Percentiles rank a stretch among this genome's conserved stretches.
Conservation (phyloP, 2,113 vertebrate species). For the Coracopsis vasa region DNA sequence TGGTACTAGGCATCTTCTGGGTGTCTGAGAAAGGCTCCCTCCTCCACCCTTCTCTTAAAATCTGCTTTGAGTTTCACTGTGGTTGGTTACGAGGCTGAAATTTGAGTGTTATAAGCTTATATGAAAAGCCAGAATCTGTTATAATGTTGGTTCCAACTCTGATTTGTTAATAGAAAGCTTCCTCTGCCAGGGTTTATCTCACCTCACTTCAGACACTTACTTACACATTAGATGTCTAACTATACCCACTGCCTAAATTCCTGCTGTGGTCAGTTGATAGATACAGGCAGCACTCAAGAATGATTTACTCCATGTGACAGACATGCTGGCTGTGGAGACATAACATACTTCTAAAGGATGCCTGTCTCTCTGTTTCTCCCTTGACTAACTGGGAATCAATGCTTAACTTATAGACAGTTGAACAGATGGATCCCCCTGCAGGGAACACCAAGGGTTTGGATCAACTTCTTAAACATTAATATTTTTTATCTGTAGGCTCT, state of each 20-base stretch:
- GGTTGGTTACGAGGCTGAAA: background rate
- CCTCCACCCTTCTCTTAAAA: background rate
- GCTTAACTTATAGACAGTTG: background rate
- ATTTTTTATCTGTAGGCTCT: background rate
- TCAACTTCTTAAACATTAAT: background rate
- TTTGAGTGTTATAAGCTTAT: background rate
- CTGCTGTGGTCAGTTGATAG: background rate
- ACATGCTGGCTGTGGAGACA: background rate
- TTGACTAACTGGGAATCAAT: background rate
- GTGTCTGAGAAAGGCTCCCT: background rate
- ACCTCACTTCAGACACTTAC: background rate
- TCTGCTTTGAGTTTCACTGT: background rate
- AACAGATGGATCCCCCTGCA: background rate
- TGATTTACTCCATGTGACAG: background rate
- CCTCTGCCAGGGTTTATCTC: background rate
- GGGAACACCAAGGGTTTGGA: background rate
- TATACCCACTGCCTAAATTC: background rate
- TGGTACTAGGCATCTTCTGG: background rate
- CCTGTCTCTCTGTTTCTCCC: background rate
- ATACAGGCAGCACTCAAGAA: background rate
- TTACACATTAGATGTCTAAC: background rate
- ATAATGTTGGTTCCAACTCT: background rate
- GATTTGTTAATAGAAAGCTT: background rate
- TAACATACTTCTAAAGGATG: background rate
- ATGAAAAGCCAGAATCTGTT: background rate